Percentiles rank a stretch among this genome's conserved stretches.
Conservation (phyloP, 2,888 invertebrate species). For the Halictus ligatus region DNA sequence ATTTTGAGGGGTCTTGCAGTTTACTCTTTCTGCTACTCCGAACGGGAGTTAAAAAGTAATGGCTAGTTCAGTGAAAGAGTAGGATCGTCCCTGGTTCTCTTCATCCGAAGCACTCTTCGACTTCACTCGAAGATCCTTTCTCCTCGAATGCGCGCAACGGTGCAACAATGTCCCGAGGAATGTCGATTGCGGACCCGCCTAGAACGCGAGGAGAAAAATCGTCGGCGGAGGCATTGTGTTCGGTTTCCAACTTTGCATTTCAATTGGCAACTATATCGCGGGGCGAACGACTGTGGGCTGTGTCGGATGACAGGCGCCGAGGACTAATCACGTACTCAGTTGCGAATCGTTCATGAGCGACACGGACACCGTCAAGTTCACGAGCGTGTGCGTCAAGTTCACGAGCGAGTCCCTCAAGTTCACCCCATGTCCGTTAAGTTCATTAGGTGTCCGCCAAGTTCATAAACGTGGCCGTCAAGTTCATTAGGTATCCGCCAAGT, state of each 20-base stretch:
- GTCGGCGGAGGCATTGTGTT: neutral
- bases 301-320: neutral
- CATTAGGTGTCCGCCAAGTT: too few species aligned
- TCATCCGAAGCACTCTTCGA: neutral
- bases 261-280: conserved; percentile 30
- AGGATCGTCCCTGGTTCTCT: neutral
- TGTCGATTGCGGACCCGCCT: conserved; percentile 10
- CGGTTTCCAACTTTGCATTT: conserved; percentile 33
- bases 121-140: neutral
- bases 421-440: too few species aligned
- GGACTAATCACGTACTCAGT: neutral
- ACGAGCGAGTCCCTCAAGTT: too few species aligned
- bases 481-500: too few species aligned
- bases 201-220: conserved; percentile 25
- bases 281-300: neutral
- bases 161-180: conserved; percentile 40
- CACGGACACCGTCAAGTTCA: too few species aligned
- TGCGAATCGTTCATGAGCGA: neutral
- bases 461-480: too few species aligned
- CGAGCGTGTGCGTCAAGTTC: too few species aligned
- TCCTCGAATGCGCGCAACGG: neutral
- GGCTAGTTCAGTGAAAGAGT: too few species aligned
- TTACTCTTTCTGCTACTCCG: too few species aligned
- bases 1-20: too few species aligned
- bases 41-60: neutral